Conservation (phyloP, 2,888 invertebrate genomes). For the Pediacus dermestoides region DNA sequence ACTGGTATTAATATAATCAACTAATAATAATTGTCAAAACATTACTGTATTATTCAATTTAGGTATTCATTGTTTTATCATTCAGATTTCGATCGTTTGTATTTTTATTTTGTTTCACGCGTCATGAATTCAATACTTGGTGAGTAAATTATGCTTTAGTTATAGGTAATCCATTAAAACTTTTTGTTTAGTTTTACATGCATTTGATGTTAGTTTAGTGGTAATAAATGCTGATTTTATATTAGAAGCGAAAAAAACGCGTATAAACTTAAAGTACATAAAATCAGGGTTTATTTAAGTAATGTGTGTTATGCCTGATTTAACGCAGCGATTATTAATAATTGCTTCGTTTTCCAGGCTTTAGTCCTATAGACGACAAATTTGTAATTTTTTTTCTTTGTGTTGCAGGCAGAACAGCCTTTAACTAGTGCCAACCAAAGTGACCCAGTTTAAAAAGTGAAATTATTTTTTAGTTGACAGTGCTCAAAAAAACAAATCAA, state of each 20-base stretch:
- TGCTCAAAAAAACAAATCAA: constrained; percentile 30
- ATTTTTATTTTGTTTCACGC: constrained; percentile 40
- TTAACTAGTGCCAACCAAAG: constrained; percentile 75
- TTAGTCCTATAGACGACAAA: constrained; percentile 10
- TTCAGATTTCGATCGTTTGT: constrained; percentile 25
- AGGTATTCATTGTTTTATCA: no score
- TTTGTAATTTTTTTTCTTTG: constrained; percentile 40
- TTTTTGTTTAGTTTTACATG: no score
- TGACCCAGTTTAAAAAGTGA: constrained; percentile 66
- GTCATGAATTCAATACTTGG: constrained; percentile 38
- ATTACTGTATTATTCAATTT: no score
- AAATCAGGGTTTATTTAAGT: no score
- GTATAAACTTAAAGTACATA: no score
- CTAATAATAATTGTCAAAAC: no score
- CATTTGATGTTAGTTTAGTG: no score
- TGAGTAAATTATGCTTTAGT: constrained; percentile 29
- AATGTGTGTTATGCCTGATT: no score
- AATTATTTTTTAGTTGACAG: constrained; percentile 21
- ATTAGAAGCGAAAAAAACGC: no score
- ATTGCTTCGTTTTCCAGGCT: not conserved
- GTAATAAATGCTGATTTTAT: no score
- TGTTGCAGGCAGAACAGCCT: constrained; percentile 76
- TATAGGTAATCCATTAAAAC: constrained; percentile 2
- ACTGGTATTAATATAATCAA: no score
- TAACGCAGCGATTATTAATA: no score